phyloP scores from a whole-genome alignment of 1,140 invertebrate species.

The Asobara japonica region DNA sequence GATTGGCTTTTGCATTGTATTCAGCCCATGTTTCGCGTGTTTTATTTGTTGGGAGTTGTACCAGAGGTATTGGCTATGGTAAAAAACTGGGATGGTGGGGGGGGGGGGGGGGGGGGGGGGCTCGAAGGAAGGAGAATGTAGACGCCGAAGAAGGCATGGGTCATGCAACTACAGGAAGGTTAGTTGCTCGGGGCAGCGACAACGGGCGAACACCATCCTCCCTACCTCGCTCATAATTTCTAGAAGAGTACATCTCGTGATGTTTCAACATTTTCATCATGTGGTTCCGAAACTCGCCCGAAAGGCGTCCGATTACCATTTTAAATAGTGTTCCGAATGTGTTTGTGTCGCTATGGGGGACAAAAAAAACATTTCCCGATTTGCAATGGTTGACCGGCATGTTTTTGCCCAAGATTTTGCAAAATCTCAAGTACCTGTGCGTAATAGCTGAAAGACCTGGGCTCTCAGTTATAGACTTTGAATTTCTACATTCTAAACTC shows the following conservation, averaged over 20 bases:
- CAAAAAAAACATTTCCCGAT: too few species aligned
- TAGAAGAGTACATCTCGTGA: conserved; percentile 30
- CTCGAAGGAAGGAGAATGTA: conserved; percentile 37
- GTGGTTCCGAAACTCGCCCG: too few species aligned
- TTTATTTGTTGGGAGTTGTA: neutral
- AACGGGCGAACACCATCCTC: conserved; percentile 60
- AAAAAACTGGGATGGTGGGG: neutral
- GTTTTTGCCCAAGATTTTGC: too few species aligned
- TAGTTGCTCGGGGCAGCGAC: conserved; percentile 62
- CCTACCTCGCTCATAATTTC: conserved; percentile 54
- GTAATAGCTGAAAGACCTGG: too few species aligned
- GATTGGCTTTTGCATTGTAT: neutral
- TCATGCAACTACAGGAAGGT: conserved; percentile 65
- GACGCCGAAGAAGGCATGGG: conserved; percentile 51
- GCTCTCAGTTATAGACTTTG: too few species aligned
- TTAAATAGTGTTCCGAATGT: too few species aligned
- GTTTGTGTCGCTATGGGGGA: too few species aligned
- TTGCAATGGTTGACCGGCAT: too few species aligned
- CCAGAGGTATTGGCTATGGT: conserved; percentile 13
- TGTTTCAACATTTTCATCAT: conserved; percentile 33
- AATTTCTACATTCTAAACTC: too few species aligned
- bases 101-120: neutral
- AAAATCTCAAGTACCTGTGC: too few species aligned
- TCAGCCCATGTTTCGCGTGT: neutral
- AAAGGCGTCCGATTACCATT: too few species aligned